Percentiles rank a stretch among this genome's conserved stretches.
phyloP scores from a whole-genome alignment of 1,140 invertebrate genomes.

The Riptortus pedestris region DNA sequence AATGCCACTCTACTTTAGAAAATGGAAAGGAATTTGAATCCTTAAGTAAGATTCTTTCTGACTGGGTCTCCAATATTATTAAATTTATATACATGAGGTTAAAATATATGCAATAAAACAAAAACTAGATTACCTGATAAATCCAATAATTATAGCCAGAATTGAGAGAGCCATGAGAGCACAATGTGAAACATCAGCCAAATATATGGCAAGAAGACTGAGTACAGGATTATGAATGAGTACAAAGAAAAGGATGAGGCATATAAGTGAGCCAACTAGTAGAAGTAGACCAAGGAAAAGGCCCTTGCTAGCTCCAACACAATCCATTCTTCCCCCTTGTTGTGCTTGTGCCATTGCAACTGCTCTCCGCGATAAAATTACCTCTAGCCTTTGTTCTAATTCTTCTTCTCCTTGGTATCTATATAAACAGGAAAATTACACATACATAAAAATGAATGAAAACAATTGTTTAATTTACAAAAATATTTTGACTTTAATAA shows the following conservation, averaged over 20 bases:
- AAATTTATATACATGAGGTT: no score
- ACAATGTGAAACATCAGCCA: slow-evolving; percentile 83
- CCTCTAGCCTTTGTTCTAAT: slow-evolving; percentile 70
- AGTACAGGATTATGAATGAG: slow-evolving; percentile 71
- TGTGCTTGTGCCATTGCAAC: slow-evolving; percentile 71
- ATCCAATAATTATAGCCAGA: slow-evolving; percentile 79
- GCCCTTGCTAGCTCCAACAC: slow-evolving; percentile 83
- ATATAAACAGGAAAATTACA: slow-evolving; percentile 36
- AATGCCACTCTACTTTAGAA: no score
- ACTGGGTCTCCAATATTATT: no score
- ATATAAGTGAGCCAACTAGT: slow-evolving; percentile 81
- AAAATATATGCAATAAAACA: not conserved
- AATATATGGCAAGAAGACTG: slow-evolving; percentile 71
- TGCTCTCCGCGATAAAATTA: slow-evolving; percentile 69
- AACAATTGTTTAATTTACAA: not conserved
- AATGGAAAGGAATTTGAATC: no score
- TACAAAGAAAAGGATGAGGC: slow-evolving; percentile 88
- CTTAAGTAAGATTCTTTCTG: no score
- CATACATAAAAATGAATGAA: not conserved
- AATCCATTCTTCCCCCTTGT: slow-evolving; percentile 72
- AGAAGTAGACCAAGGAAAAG: slow-evolving; percentile 86
- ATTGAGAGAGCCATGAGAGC: slow-evolving; percentile 76
- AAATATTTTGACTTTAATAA: no score
- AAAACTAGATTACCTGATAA: slow-evolving; percentile 37
- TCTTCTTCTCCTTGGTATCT: slow-evolving; percentile 69